phyloP scores from a whole-genome alignment of 2,113 vertebrate species.

The Gallinago jamesoni region DNA sequence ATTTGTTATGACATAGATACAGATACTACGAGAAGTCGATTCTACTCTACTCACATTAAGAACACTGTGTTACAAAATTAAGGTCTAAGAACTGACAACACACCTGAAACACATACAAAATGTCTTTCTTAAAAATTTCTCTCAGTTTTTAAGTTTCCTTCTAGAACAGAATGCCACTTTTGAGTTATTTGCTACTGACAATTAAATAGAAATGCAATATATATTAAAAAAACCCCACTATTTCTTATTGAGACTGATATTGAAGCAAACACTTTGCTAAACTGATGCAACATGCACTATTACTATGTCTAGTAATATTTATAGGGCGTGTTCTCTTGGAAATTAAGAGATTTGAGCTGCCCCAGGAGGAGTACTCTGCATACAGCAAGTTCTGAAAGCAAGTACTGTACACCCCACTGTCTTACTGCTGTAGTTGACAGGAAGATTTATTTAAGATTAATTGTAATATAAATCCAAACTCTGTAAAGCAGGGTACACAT shows the following conservation, averaged over 20 bases:
- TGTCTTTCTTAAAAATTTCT: rapidly evolving
- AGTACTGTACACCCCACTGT: background rate
- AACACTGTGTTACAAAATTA: background rate
- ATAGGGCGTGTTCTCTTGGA: rapidly evolving
- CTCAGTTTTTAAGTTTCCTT: background rate
- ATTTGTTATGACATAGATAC: background rate
- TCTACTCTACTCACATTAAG: background rate
- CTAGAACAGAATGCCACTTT: background rate
- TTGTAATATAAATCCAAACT: background rate
- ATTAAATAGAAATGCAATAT: background rate
- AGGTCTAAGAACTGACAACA: background rate
- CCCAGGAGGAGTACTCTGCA: background rate
- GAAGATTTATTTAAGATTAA: background rate
- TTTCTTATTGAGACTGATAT: background rate
- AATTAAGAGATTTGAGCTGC: background rate
- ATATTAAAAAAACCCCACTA: background rate
- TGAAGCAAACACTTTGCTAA: background rate
- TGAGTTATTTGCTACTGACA: background rate
- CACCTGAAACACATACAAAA: background rate
- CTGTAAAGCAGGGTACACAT: background rate
- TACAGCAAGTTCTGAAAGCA: background rate
- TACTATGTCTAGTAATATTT: background rate
- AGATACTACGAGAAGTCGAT: background rate
- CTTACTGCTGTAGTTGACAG: background rate
- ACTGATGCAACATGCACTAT: rapidly evolving